These are phyloP conservation scores for Phaetusa simplex DNA, from an alignment of 2,113 vertebrate genomes.

Conservation along the genomic window DNA sequence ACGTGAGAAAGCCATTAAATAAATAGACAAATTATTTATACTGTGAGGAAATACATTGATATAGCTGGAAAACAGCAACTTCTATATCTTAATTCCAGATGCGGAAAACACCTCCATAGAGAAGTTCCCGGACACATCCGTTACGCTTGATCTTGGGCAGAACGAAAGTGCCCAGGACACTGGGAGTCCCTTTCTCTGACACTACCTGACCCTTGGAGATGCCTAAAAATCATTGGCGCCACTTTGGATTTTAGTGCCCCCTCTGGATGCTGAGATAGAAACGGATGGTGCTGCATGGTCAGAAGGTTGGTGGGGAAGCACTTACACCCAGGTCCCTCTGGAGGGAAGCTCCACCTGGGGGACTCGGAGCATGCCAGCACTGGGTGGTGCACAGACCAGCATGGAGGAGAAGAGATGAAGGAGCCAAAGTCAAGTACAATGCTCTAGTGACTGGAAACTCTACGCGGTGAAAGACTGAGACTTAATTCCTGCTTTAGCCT, in stretches of 20 bases:
- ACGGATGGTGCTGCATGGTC: rapidly evolving
- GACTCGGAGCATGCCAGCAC: neutral
- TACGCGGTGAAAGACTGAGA: neutral
- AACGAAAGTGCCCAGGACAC: neutral
- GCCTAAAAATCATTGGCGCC: neutral
- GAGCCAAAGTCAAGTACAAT: neutral
- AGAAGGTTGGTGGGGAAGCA: neutral
- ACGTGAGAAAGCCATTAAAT: neutral
- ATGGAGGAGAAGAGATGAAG: neutral
- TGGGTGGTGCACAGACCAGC: neutral
- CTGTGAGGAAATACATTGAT: neutral
- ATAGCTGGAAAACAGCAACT: neutral
- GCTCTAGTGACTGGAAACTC: neutral
- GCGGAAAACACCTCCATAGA: neutral
- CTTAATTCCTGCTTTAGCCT: neutral
- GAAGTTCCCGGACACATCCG: neutral
- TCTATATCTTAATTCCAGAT: neutral
- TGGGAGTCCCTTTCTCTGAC: neutral
- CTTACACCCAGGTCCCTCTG: neutral
- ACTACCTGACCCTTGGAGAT: neutral
- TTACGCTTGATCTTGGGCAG: neutral
- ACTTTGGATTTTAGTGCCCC: neutral
- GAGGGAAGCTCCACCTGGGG: neutral
- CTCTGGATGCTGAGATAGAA: neutral
- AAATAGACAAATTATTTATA: neutral